Evolutionary conservation across 2,797 vertebrate species (phyloP).

Genomic region (Clarias pachynema): DNA sequence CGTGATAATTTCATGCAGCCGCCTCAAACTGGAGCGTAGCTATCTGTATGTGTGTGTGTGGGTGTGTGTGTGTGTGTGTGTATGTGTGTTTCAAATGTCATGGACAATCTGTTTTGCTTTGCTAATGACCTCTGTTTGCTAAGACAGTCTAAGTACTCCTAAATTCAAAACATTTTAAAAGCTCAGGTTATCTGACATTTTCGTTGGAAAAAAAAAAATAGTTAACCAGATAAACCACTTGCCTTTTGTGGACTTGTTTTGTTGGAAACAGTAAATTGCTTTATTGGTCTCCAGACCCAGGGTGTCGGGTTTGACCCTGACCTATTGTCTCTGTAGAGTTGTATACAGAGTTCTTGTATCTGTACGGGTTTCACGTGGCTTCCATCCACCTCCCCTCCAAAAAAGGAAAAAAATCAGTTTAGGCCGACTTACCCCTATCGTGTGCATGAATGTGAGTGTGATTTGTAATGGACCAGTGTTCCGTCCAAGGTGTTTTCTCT

Average conservation of each 20-base stretch:
- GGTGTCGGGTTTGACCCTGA: background rate
- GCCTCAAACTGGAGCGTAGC: conserved; percentile 66
- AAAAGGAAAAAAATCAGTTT: background rate
- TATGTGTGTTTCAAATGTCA: conserved; percentile 66
- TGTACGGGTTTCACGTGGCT: background rate
- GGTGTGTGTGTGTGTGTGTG: background rate
- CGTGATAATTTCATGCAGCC: conserved; percentile 75
- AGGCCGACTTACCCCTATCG: too few relatives aligned
- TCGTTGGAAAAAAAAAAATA: background rate
- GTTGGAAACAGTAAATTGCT: background rate
- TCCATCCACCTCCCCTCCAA: background rate
- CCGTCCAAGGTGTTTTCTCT: background rate
- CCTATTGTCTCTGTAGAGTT: background rate
- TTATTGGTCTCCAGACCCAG: background rate
- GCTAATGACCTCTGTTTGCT: conserved; percentile 66
- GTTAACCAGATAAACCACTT: background rate
- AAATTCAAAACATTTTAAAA: conserved; percentile 20
- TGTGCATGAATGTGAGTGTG: background rate
- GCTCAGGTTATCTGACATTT: background rate
- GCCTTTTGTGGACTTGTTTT: background rate
- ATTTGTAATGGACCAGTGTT: background rate
- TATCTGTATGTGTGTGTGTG: conserved; percentile 65
- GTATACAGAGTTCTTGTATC: too few relatives aligned
- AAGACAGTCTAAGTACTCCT: conserved; percentile 35
- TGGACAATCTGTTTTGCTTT: conserved; percentile 58